Base-by-base conservation (phyloP, 2,113 vertebrate species). In the Fukomys damarensis region DNA sequence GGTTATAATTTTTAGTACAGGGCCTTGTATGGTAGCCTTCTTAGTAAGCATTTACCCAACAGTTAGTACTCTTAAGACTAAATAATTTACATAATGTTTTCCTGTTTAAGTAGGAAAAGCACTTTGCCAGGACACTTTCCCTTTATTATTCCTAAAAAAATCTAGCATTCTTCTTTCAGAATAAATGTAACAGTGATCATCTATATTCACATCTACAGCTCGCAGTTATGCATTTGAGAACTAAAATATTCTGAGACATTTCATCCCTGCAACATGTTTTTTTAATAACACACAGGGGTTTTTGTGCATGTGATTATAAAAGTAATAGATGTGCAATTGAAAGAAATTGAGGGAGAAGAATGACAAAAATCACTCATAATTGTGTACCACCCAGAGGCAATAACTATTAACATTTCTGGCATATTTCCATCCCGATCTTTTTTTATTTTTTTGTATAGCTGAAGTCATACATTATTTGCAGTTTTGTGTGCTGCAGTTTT, bases 201-300 rank as follows among this genome's bases (percentile, higher is more conserved):
- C 83, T 98, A 16, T 97, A 97, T 98, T 98, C 97, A 96, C 93
- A 95, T 95, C 90, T 59, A 83, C 79, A 96, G 86, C 91, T 94
- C 98, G 89, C 74, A 95, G 97, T 96, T 96, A 58, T n/a, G 56
- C 46, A 49, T 98, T 97, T 98, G 91, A 96, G 89, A 98, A 95
- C 86, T 93, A 93, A 98, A 97, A 96, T 96, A 97, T 94, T 96
- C 80, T 81, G 86, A 97, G 49, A 96, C 89, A 97, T 96, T 96
- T 97, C 86, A 93, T 85, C 91, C 95, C 81, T 35, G 17, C 52
- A 94, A 91, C 70, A 63, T 92, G 72, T 94, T 97, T 96, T 97
- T 97, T 95, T 86, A 89, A 91, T 94, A 93, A 54, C 26, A 14
- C 61, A 5, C 66, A 49, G 49, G 26, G 10, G 59, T 13, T 81